phyloP scores from a whole-genome alignment of 23 tunicate species.

The Styela clava region DNA sequence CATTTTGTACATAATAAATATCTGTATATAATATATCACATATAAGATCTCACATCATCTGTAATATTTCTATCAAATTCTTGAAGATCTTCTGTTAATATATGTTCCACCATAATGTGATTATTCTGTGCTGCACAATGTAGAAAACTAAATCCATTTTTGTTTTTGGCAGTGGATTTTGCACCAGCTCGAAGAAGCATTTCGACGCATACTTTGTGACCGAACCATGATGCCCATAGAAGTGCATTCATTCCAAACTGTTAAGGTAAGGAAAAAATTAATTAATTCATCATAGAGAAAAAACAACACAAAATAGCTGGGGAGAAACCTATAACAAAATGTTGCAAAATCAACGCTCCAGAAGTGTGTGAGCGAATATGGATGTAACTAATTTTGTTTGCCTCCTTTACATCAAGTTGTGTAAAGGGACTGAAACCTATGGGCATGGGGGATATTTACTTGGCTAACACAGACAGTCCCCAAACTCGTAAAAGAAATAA shows the following conservation, averaged over 20 bases:
- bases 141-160: conserved; percentile 79
- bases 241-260: conserved; percentile 93
- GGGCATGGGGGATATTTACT: no score
- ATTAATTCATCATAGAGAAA: neutral
- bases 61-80: conserved; percentile 65
- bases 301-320: no score
- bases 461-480: no score
- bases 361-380: no score
- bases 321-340: no score
- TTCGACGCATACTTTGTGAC: conserved; percentile 58
- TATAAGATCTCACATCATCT: conserved; percentile 70
- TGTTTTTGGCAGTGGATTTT: conserved; percentile 46
- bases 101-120: conserved; percentile 48
- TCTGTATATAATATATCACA: no score
- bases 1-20: no score
- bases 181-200: conserved; percentile 79
- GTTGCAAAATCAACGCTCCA: no score
- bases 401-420: no score
- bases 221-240: conserved; percentile 99
- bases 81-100: conserved; percentile 72
- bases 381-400: no score
- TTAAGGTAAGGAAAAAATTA: neutral
- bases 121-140: conserved; percentile 90
- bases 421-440: no score
- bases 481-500: no score